These are phyloP conservation scores for Drosophila recens DNA, from an alignment of 2,888 invertebrate species.

Conservation along the genomic window DNA sequence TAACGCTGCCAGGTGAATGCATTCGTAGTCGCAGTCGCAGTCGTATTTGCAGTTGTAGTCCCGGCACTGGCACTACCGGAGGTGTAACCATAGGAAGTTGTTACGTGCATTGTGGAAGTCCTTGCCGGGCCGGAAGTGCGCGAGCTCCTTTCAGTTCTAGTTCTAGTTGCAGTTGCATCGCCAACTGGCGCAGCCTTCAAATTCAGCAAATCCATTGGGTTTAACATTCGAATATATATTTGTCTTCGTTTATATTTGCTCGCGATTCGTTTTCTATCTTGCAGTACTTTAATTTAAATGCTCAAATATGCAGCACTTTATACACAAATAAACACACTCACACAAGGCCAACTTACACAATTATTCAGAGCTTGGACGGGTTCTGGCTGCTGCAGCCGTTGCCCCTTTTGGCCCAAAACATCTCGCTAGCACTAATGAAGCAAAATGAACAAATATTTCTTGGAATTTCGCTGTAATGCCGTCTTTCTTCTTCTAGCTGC, in stretches of 20 bases:
- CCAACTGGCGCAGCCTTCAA: conserved; percentile 50
- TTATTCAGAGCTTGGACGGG: conserved; percentile 21
- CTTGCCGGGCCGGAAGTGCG: conserved; percentile 51
- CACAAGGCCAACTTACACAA: conserved; percentile 17
- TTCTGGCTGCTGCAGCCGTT: conserved; percentile 47
- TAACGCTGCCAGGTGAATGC: conserved; percentile 62
- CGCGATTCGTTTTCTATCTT: conserved; percentile 24
- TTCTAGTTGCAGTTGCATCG: conserved; percentile 32
- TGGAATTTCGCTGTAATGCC: conserved; percentile 51
- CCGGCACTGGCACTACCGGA: conserved; percentile 9
- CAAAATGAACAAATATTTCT: conserved; percentile 75
- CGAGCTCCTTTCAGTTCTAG: conserved; percentile 41
- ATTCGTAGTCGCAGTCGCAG: too few species aligned
- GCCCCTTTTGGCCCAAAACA: conserved; percentile 61
- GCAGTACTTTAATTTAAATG: conserved; percentile 75
- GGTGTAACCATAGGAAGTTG: conserved; percentile 53
- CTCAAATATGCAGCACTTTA: conserved; percentile 51
- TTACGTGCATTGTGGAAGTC: conserved; percentile 74
- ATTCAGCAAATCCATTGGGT: conserved; percentile 76
- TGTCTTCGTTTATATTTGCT: conserved; percentile 28
- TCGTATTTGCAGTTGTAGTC: too few species aligned
- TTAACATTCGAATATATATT: conserved; percentile 51
- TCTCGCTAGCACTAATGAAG: conserved; percentile 73
- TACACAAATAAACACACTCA: conserved; percentile 27
- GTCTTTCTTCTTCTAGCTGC: conserved; percentile 6